Evolutionary conservation across 30 jellyfish, hydroid and myxozoan genomes (phyloP), one percentile per base, ranked within the genome.

Genomic region (Aurelia coerulea): DNA sequence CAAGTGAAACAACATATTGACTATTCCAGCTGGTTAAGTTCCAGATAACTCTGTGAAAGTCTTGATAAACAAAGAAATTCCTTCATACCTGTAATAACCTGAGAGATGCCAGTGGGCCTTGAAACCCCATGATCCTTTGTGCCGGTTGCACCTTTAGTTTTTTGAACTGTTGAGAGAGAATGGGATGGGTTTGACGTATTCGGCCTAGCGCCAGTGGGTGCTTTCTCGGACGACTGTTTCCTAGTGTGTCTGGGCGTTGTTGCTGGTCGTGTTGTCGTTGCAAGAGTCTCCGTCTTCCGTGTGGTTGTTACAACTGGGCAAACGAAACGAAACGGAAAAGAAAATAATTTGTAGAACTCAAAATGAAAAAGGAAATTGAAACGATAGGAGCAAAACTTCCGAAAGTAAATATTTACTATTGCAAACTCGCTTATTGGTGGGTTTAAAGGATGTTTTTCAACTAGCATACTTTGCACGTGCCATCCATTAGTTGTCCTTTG

Each of bases 141-240:
- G 53, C 9, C 35, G 1, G 76, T 65, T 14, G 35, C 53, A 23
- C 42, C 42, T 29, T 46, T 46, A 65, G 4, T 65, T 23, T 23
- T 51, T 5, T 19, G 60, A 67, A 67, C 80, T n/a, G 80, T 70
- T 32, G 80, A 70, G 63, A 70, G 19, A 16, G 80, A 70, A 70
- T 29, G 34, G 34, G 80, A 70, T 35, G 53, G 53, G 62, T 42
- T 35, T 42, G 58, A 32, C 37, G 53, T 70, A 33, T 35, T 16
- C 32, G 63, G 19, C 34, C 62, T 15, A 34, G 62, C 34, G 62
- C 70, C 70, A 60, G 70, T 60, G 70, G 13, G 35, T 60, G 70
- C 70, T 17, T 23, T 15, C 56, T 46, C 56, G 56, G 56, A 46
- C 15, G 56, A 4, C 70, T 60, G 70, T n/a, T n/a, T 60, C 35